phyloP scores from a whole-genome alignment of 2,113 vertebrate species.

The Acanthochromis polyacanthus region DNA sequence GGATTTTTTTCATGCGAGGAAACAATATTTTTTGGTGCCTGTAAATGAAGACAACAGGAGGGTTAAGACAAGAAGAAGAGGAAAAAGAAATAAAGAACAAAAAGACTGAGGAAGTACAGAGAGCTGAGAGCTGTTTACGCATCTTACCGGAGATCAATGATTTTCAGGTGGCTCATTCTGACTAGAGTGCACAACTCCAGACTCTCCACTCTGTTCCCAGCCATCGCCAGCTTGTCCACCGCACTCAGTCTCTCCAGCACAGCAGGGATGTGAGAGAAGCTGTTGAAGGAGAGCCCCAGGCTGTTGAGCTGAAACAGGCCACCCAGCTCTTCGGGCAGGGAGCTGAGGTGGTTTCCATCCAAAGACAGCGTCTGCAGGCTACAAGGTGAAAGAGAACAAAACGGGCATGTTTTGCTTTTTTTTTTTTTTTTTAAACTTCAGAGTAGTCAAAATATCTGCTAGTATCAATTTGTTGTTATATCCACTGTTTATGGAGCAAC shows the following conservation, averaged over 20 bases:
- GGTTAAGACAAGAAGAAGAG: not conserved
- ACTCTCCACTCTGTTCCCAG: constrained; percentile 90
- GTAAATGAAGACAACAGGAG: no score
- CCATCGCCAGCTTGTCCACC: constrained; percentile 92
- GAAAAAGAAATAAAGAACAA: not conserved
- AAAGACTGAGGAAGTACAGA: not conserved
- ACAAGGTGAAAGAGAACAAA: constrained; percentile 39
- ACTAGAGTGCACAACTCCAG: constrained; percentile 86
- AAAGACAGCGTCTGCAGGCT: constrained; percentile 95
- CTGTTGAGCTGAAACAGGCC: constrained; percentile 89
- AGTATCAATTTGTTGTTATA: constrained; percentile 8
- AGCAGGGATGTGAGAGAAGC: constrained; percentile 88
- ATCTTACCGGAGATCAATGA: constrained; percentile 93
- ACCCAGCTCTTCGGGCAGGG: constrained; percentile 92
- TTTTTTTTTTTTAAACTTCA: not conserved
- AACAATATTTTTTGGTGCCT: no score
- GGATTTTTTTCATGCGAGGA: no score
- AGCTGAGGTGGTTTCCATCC: constrained; percentile 92
- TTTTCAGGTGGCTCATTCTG: constrained; percentile 90
- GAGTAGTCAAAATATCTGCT: constrained; percentile 3
- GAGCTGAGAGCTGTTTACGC: constrained; percentile 16
- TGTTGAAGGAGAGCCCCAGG: constrained; percentile 95
- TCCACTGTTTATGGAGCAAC: constrained; percentile 13
- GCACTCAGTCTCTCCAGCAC: constrained; percentile 88
- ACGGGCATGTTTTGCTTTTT: constrained; percentile 7